Percentiles rank a stretch among this genome's conserved stretches.
phyloP scores from a whole-genome alignment of 2,888 invertebrate species.

The Halictus ligatus region DNA sequence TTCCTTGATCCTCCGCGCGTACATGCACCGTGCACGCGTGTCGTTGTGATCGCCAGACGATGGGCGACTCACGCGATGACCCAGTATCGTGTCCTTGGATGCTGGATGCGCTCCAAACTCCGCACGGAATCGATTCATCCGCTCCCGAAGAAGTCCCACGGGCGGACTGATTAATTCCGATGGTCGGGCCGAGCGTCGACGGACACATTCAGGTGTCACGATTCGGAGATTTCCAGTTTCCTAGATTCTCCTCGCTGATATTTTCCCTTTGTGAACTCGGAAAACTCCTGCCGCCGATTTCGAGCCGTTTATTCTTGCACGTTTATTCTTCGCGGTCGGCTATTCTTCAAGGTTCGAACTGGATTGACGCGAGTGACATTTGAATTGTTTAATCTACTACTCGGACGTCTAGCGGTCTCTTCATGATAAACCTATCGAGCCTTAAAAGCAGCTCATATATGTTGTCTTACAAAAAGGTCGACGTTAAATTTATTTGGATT shows the following conservation, averaged over 20 bases:
- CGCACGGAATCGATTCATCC: constrained; percentile 49
- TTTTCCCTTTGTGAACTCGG: constrained; percentile 9
- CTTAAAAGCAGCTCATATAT: no score
- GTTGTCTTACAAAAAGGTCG: no score
- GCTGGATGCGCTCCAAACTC: constrained; percentile 46
- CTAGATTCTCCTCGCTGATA: constrained; percentile 24
- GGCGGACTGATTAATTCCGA: constrained; percentile 38
- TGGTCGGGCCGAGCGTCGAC: neutral
- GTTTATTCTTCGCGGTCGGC: neutral
- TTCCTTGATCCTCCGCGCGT: neutral
- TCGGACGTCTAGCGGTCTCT: no score
- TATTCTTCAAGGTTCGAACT: neutral
- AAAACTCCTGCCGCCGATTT: neutral
- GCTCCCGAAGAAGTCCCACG: constrained; percentile 14
- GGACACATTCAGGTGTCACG: constrained; percentile 56
- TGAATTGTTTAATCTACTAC: neutral
- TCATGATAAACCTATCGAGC: no score
- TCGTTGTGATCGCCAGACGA: constrained; percentile 5
- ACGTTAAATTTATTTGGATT: no score
- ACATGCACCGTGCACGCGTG: neutral
- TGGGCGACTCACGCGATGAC: constrained; percentile 44
- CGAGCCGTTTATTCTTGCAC: constrained; percentile 1
- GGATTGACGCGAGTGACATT: neutral
- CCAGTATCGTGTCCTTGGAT: constrained; percentile 39
- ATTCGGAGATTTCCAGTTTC: constrained; percentile 35